phyloP scores from a whole-genome alignment of 1,140 invertebrate genomes.

The Hyles euphorbiae region DNA sequence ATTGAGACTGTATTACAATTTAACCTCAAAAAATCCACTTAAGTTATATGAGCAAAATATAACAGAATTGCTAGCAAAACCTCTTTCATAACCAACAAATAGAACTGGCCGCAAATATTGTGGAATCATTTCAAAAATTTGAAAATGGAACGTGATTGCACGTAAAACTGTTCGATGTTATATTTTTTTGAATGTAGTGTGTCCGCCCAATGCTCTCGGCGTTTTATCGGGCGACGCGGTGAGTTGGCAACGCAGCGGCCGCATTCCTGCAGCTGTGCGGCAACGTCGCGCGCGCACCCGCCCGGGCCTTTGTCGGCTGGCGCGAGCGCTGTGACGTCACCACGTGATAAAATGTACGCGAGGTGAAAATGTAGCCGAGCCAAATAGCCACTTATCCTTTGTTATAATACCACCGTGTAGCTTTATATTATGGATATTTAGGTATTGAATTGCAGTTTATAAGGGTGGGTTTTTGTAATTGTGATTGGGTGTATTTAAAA shows the following conservation, averaged over 20 bases:
- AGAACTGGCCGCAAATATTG: neutral
- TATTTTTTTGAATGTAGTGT: too few species aligned
- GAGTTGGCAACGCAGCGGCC: constrained; percentile 59
- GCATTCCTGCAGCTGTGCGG: constrained; percentile 58
- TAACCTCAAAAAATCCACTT: too few species aligned
- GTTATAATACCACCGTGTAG: neutral
- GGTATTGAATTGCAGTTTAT: too few species aligned
- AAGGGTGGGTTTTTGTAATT: too few species aligned
- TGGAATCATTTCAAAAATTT: neutral
- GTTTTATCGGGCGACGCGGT: constrained; percentile 51
- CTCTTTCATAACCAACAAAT: too few species aligned
- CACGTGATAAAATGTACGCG: constrained; percentile 42
- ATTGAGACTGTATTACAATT: too few species aligned
- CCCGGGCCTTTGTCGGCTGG: constrained; percentile 46
- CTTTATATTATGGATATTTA: neutral
- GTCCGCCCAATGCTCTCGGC: constrained; percentile 60
- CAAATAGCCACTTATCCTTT: neutral
- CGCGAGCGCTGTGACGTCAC: constrained; percentile 40
- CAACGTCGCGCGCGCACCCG: constrained; percentile 52
- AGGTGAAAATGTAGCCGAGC: constrained; percentile 37
- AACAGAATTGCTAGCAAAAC: too few species aligned
- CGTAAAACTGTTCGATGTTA: constrained; percentile 35
- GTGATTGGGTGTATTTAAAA: too few species aligned
- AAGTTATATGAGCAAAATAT: too few species aligned
- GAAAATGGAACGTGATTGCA: constrained; percentile 8